These are phyloP conservation scores for Alaudala cheleensis DNA, from an alignment of 2,113 vertebrate genomes.

Conservation along the genomic window DNA sequence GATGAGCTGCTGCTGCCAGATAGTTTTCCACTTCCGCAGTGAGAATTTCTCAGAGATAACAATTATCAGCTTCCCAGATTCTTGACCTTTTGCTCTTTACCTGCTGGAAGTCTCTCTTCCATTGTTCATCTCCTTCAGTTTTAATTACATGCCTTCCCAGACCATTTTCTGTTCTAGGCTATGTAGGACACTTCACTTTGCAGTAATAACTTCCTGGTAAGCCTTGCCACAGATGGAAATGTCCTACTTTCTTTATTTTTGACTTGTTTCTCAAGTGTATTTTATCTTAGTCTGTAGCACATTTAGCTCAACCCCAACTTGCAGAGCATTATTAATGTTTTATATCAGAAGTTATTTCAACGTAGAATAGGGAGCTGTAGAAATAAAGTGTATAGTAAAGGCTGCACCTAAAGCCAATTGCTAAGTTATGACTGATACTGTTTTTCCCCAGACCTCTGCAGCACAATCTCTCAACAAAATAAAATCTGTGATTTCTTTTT, in stretches of 20 bases:
- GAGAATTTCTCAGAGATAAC: slow-evolving; percentile 32
- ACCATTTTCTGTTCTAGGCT: slow-evolving; percentile 57
- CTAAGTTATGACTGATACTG: not conserved
- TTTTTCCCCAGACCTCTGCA: not conserved
- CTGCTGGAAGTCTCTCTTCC: slow-evolving; percentile 39
- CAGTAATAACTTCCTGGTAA: slow-evolving; percentile 16
- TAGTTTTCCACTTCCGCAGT: not conserved
- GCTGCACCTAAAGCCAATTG: not conserved
- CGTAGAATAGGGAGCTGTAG: not conserved
- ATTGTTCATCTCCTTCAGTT: slow-evolving; percentile 65
- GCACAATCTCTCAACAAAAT: not conserved
- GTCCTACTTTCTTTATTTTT: slow-evolving; percentile 26
- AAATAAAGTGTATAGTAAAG: not conserved
- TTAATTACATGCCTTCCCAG: slow-evolving; percentile 65
- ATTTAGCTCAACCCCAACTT: not conserved
- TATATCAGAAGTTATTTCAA: not conserved
- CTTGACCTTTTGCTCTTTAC: slow-evolving; percentile 52
- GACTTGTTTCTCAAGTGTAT: not conserved
- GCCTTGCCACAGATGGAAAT: slow-evolving; percentile 17
- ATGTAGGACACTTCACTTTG: slow-evolving; percentile 40
- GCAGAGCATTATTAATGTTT: not conserved
- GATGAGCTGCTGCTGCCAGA: not conserved
- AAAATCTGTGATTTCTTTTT: not conserved
- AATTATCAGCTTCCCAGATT: slow-evolving; percentile 46
- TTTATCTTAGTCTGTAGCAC: not conserved